Percentiles rank a stretch among this genome's conserved stretches.
Conservation (phyloP, 2,888 invertebrate species). For the Trichopria drosophilae region DNA sequence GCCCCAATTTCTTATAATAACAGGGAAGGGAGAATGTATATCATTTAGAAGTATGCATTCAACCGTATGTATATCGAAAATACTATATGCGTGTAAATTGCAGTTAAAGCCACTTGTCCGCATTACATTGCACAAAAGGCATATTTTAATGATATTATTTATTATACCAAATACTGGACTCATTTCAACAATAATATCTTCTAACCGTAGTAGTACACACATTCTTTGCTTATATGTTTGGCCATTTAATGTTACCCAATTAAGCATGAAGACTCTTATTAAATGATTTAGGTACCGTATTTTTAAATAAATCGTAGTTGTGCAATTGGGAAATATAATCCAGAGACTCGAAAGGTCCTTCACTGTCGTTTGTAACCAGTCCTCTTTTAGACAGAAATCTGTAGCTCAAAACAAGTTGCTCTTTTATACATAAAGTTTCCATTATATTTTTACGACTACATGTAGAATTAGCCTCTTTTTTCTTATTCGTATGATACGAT, state of each 20-base stretch:
- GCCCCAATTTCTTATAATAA: too few species aligned
- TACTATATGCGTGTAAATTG: too few species aligned
- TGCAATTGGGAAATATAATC: conserved; percentile 3
- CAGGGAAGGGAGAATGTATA: too few species aligned
- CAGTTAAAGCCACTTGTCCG: too few species aligned
- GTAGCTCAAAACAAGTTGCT: conserved; percentile 9
- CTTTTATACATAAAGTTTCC: conserved; percentile 16
- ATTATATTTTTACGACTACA: conserved; percentile 10
- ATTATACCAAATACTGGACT: neutral
- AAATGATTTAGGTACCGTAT: conserved; percentile 1
- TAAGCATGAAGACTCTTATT: neutral
- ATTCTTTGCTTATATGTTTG: neutral
- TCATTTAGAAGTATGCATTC: too few species aligned
- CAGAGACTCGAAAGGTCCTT: conserved; percentile 2
- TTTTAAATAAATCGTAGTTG: neutral
- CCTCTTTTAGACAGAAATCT: conserved; percentile 9
- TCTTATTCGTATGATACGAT: conserved; percentile 10
- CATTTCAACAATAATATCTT: neutral
- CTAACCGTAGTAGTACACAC: neutral
- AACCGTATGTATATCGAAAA: too few species aligned
- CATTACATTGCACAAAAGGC: too few species aligned
- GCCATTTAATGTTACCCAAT: conserved; percentile 8
- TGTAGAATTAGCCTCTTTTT: conserved; percentile 12
- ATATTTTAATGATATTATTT: neutral
- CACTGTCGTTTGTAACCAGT: neutral